Percentiles rank a stretch among this genome's conserved stretches.
Evolutionary conservation across 2,113 vertebrate species (phyloP).

Genomic region (cattle (Bos taurus)): DNA sequence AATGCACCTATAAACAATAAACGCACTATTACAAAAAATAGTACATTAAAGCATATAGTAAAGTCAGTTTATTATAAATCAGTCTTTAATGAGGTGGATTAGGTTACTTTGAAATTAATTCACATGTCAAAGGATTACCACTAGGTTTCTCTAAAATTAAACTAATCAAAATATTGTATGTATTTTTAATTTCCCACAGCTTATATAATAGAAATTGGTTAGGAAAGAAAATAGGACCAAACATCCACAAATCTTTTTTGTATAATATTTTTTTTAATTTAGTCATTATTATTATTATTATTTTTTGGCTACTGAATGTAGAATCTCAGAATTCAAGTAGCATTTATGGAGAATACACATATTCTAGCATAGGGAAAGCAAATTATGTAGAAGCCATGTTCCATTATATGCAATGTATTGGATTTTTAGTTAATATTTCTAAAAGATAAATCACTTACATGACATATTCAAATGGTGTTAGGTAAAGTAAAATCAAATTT

Average conservation of each 20-base stretch:
- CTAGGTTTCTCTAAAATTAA: neutral
- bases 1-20: constrained; percentile 83
- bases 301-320: neutral
- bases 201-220: neutral
- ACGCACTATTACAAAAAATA: neutral
- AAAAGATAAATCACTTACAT: neutral
- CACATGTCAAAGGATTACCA: neutral
- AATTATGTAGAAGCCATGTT: neutral
- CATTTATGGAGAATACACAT: neutral
- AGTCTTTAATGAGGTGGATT: neutral
- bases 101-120: neutral
- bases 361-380: neutral
- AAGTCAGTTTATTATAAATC: neutral
- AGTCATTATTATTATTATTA: neutral
- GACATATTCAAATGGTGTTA: neutral
- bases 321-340: neutral
- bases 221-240: neutral
- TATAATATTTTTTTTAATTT: neutral
- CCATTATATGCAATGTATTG: neutral
- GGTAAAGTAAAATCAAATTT: neutral
- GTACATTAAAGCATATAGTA: neutral
- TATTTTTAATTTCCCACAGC: neutral
- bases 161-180: neutral
- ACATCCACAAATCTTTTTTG: neutral
- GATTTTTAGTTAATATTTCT: neutral